Evolutionary conservation across 2,797 vertebrate species (phyloP).

Genomic region (Natrix natrix): DNA sequence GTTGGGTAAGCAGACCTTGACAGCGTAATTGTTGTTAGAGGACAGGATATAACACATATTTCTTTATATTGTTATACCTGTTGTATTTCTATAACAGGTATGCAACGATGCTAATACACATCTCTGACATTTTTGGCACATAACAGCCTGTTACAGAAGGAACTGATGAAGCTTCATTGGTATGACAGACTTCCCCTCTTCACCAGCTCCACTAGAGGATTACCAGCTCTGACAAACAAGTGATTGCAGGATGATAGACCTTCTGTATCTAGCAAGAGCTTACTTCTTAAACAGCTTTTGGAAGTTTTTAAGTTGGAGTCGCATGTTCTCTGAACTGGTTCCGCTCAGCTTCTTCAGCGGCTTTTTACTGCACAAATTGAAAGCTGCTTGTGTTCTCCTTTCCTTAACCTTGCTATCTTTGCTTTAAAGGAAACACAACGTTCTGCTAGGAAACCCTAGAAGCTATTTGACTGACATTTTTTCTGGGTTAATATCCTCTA

Average conservation of each 20-base stretch:
- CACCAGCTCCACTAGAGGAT: not conserved
- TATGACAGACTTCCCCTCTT: not conserved
- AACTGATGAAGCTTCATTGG: not conserved
- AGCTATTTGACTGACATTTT: not conserved
- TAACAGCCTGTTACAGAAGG: not conserved
- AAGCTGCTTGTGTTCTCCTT: not conserved
- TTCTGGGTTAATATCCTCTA: not conserved
- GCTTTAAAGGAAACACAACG: not conserved
- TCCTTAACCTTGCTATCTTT: not conserved
- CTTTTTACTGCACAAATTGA: not conserved
- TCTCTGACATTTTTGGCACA: not conserved
- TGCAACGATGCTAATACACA: not conserved
- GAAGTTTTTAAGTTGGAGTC: not conserved
- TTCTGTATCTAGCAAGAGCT: not conserved
- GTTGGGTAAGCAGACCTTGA: not conserved
- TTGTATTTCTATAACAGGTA: not conserved
- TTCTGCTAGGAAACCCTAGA: not conserved
- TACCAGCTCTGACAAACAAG: not conserved
- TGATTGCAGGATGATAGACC: not conserved
- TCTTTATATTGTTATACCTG: not conserved
- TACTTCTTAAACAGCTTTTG: not conserved
- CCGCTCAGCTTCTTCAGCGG: not conserved
- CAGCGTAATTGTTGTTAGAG: not conserved
- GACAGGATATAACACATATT: not conserved
- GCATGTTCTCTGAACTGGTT: not conserved